A percentile compares a stretch with the other conserved stretches of the same genome.
Evolutionary conservation across 2,113 vertebrate species (phyloP).

Genomic region (Scartelaos histophorus): DNA sequence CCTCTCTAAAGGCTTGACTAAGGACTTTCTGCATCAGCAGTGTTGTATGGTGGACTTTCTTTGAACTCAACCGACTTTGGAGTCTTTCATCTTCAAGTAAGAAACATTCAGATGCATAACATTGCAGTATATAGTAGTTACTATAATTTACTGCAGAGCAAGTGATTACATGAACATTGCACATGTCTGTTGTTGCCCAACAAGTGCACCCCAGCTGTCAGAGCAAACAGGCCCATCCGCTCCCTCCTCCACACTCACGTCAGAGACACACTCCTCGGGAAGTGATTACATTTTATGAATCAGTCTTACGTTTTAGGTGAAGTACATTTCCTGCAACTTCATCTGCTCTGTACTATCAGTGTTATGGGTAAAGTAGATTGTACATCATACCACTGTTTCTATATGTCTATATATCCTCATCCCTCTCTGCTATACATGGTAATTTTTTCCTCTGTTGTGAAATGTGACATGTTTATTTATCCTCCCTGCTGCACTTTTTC

Average conservation of each 20-base stretch:
- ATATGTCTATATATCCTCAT: slow-evolving; percentile 38
- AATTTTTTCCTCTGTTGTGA: slow-evolving; percentile 45
- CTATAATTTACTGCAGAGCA: background rate
- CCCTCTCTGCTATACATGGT: slow-evolving; percentile 56
- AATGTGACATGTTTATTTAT: slow-evolving; percentile 65
- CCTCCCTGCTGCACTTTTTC: slow-evolving; percentile 34
- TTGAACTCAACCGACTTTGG: slow-evolving; percentile 32
- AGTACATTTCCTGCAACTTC: slow-evolving; percentile 55
- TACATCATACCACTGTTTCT: slow-evolving; percentile 41
- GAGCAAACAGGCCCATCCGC: slow-evolving; percentile 12
- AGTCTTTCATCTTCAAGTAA: slow-evolving; percentile 57
- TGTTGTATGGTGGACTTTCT: slow-evolving; percentile 48
- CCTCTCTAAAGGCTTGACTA: slow-evolving; percentile 25
- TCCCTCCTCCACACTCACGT: slow-evolving; percentile 21
- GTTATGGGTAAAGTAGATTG: slow-evolving; percentile 57
- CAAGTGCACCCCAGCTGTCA: slow-evolving; percentile 38
- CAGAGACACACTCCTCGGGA: slow-evolving; percentile 43
- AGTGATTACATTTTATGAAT: slow-evolving; percentile 63
- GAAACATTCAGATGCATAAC: slow-evolving; percentile 17
- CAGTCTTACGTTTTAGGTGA: slow-evolving; percentile 47
- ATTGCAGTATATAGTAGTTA: slow-evolving; percentile 4
- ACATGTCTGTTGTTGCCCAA: slow-evolving; percentile 32
- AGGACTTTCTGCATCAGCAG: slow-evolving; percentile 63
- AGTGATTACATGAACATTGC: slow-evolving; percentile 14
- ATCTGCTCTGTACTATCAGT: slow-evolving; percentile 35